Conservation (phyloP, 2,113 vertebrate genomes). For the Emydura subglobosa region DNA sequence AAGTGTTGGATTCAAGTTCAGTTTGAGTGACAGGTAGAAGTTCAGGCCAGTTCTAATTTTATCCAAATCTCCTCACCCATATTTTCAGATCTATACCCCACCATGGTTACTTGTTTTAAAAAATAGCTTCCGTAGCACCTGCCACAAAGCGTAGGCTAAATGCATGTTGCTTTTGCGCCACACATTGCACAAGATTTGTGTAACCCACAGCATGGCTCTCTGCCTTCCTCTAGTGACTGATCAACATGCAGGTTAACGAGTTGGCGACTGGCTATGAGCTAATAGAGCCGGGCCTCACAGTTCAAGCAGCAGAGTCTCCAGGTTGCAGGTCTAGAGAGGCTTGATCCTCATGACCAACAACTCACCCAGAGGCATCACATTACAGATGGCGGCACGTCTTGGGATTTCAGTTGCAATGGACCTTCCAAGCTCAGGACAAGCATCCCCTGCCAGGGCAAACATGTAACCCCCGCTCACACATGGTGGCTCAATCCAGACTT, state of each 20-base stretch:
- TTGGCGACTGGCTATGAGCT: background rate
- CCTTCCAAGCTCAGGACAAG: background rate
- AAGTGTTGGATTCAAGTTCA: background rate
- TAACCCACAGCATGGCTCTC: background rate
- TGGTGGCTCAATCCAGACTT: too few species aligned
- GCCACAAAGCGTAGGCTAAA: background rate
- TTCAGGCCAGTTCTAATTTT: background rate
- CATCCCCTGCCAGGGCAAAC: background rate
- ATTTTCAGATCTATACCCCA: too few species aligned
- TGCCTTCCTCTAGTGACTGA: background rate
- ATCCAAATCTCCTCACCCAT: background rate
- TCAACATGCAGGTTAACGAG: background rate
- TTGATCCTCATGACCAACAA: too few species aligned
- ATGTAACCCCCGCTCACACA: background rate
- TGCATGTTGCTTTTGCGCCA: background rate
- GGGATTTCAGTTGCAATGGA: background rate
- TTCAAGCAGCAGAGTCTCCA: background rate
- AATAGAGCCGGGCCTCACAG: background rate
- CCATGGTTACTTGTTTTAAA: background rate
- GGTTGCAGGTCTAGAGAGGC: background rate
- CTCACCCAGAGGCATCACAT: background rate
- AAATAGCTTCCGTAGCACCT: rapidly evolving
- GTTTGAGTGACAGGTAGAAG: too few species aligned
- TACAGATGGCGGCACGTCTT: background rate
- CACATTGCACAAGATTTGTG: background rate